Base-by-base conservation (phyloP, 2,888 invertebrate genomes). In the Meta bourneti region DNA sequence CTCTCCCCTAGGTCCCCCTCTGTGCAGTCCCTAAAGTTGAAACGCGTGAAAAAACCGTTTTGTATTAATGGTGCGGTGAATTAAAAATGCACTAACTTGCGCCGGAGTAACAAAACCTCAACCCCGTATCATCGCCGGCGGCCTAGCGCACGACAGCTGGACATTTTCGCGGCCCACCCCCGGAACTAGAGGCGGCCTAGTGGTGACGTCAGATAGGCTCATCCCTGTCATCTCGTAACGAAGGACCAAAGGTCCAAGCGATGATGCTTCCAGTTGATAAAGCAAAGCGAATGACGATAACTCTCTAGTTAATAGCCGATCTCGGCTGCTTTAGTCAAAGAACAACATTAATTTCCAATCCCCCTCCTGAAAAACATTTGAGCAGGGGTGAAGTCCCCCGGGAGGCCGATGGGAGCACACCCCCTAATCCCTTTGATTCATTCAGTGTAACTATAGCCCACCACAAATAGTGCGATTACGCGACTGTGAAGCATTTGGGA, bases 261-360 rank as follows among this genome's bases (percentile, higher is more conserved):
- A 81, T 82, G 81, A 80, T 82, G 74, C 87, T 89, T 92, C 82
- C 82, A 91, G 61, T 88, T 91, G 91, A 91, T 88, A 83, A 91
- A 88, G 91, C 91, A 88, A 75, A 88, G 83, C 87, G 82, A 87
- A 91, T 91, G 87, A 88, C 77, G 88, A 83, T 88, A 91, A 91
- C 91, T 91, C 86, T 87, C 91, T 83, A 74, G 87, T 88, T 91
- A 91, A 91, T 91, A 91, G 91, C 81, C 70, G 89, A 88, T 79
- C 87, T 80, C 61, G 87, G 89, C 78, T 91, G 91, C 91, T 91
- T 79, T 70, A 61, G 52, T 54, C 91, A 54, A 88, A 88, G 88
- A 88, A 91, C 87, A 91, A 91, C 91, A 91, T 91, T 91, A 91
- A 91, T 91, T 91, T 91, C 91, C 78, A 54, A 78, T 82, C 79